A percentile compares a stretch with the other conserved stretches of the same genome.
phyloP scores from a whole-genome alignment of 2,797 vertebrate species.

The Chiloscyllium punctatum region DNA sequence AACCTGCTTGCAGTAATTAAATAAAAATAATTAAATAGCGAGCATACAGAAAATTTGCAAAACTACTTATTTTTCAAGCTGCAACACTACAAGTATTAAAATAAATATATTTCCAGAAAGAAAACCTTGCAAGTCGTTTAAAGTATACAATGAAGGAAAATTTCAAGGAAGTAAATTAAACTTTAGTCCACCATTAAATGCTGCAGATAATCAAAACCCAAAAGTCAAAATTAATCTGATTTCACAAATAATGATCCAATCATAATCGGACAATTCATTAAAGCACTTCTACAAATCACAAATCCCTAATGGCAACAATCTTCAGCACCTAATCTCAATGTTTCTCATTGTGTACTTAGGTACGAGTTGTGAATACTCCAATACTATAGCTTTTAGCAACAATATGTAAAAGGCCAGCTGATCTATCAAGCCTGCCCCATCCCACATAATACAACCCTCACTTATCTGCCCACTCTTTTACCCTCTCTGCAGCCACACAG shows the following conservation, averaged over 20 bases:
- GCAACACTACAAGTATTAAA: background rate
- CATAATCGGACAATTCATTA: background rate
- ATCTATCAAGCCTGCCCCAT: background rate
- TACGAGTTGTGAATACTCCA: background rate
- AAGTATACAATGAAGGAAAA: background rate
- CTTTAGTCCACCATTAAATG: background rate
- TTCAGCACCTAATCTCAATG: background rate
- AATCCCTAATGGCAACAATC: background rate
- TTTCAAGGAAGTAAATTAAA: background rate
- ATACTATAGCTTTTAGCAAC: background rate
- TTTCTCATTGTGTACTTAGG: background rate
- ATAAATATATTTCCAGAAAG: background rate
- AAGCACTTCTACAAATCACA: background rate
- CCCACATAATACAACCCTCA: background rate
- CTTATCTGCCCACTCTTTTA: background rate
- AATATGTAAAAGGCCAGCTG: background rate
- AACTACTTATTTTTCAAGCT: slow-evolving; percentile 9
- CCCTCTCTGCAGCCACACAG: background rate
- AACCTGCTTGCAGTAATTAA: slow-evolving; percentile 14
- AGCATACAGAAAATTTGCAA: background rate
- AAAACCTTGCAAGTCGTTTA: background rate
- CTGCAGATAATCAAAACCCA: background rate
- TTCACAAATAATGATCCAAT: background rate
- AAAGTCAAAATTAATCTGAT: background rate
- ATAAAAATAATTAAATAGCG: background rate